Base-by-base conservation (phyloP, 2,113 vertebrate genomes). In the Diphyllodes magnificus region DNA sequence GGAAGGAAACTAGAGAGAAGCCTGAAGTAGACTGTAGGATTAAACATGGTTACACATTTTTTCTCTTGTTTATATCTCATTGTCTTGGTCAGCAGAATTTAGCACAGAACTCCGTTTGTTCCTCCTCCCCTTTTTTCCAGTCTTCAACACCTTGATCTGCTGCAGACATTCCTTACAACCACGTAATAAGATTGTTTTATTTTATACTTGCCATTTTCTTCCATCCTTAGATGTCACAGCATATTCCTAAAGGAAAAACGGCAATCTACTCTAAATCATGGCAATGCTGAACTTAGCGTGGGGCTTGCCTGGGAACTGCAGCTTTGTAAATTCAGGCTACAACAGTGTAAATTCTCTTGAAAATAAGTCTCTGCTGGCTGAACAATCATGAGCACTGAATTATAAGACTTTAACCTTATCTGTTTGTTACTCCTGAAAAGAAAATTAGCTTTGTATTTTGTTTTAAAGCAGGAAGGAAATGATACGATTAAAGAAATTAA, bases 131-230 rank as follows among this genome's bases (percentile, higher is more conserved):
- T 63, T 88, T 71, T 71, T 23, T 39, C 31, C 16, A 51, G 28
- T 16, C 44, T 60, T 85, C 12, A 61, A 44, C 42, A 59, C 40
- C 91, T 87, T 90, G 42, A 82, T 86, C 65, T 66, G 35, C 33
- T 71, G 57, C 66, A 88, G 59, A 76, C 33, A 44, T 66, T 66
- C 82, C 63, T 87, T 70, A 31, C 16, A 71, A 60, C 25, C 27
- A 27, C 33, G 16, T 40, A 71, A 61, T 28, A 64, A 50, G 27
- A 94, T 56, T 33, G n/a, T 42, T 75, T 85, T 54, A 75, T 70
- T 92, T 71, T 68, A 71, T 47, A 65, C 31, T 59, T 65, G 47
- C 63, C 11, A 44, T 95, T 87, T 87, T 92, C 31, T 80, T 80
- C 78, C 35, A 31, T 47, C 50, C 37, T 85, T 54, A 88, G 16